Evolutionary conservation across 1,140 invertebrate genomes (phyloP).

Genomic region (Drosophila nigromelanica): DNA sequence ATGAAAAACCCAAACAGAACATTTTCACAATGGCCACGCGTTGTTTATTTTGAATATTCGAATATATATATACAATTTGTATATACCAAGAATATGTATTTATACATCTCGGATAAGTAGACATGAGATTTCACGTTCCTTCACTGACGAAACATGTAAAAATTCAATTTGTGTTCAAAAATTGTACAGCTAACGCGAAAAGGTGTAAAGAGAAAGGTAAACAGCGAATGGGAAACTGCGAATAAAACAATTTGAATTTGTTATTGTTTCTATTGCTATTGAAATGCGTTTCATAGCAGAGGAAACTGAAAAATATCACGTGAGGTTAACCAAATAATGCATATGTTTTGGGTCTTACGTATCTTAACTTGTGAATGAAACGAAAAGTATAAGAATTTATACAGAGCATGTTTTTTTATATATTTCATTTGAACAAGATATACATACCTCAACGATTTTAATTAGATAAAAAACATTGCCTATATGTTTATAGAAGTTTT

Average conservation of each 20-base stretch:
- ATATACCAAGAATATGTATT: constrained; percentile 2
- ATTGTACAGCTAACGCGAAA: constrained; percentile 40
- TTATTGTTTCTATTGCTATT: constrained; percentile 16
- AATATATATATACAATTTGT: neutral
- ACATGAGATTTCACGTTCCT: constrained; percentile 62
- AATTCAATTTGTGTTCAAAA: constrained; percentile 63
- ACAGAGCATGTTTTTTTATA: no score
- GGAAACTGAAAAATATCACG: constrained; percentile 43
- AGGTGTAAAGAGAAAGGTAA: constrained; percentile 33
- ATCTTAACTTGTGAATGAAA: constrained; percentile 17
- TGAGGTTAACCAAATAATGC: constrained; percentile 26
- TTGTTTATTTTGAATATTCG: constrained; percentile 24
- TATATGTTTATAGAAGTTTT: no score
- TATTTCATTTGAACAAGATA: no score
- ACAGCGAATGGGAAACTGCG: constrained; percentile 24
- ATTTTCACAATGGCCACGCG: constrained; percentile 38
- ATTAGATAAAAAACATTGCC: no score
- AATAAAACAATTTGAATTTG: constrained; percentile 17
- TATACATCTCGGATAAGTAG: constrained; percentile 45
- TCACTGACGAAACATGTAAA: constrained; percentile 68
- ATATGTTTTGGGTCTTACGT: neutral
- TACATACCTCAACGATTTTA: no score
- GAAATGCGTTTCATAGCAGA: constrained; percentile 35
- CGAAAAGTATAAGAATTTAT: neutral
- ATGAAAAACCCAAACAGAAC: constrained; percentile 24